Conservation (phyloP, 2,113 vertebrate species). For the Pseudorhombus dupliciocellatus region DNA sequence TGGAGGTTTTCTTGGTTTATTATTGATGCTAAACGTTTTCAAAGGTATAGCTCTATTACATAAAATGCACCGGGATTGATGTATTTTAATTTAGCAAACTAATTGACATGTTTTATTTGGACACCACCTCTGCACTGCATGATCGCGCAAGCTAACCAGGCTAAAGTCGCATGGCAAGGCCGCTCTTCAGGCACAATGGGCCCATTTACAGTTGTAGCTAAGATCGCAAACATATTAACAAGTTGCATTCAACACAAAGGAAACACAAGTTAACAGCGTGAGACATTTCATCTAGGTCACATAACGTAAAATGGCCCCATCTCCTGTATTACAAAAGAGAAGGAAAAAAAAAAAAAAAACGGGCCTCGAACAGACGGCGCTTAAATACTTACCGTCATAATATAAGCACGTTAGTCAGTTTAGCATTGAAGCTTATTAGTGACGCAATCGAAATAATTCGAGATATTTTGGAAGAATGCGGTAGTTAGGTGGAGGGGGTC, state of each 20-base stretch:
- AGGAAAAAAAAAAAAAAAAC: background rate
- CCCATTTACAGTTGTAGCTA: background rate
- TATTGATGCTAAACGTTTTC: too few relatives aligned
- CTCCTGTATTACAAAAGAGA: background rate
- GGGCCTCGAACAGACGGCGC: background rate
- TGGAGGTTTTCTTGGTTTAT: background rate
- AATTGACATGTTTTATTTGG: background rate
- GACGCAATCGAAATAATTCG: too few relatives aligned
- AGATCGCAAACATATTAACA: too few relatives aligned
- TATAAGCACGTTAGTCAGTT: background rate
- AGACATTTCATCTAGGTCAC: too few relatives aligned
- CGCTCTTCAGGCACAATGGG: background rate
- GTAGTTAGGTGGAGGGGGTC: background rate
- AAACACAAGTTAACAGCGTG: too few relatives aligned
- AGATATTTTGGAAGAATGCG: fast-evolving
- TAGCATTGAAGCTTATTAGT: too few relatives aligned
- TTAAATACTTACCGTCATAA: fast-evolving
- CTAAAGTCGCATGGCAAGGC: constrained; percentile 42
- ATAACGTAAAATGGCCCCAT: background rate
- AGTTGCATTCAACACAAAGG: too few relatives aligned
- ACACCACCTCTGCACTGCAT: too few relatives aligned
- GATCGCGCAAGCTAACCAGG: too few relatives aligned
- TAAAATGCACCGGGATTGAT: too few relatives aligned
- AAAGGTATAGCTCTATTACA: too few relatives aligned
- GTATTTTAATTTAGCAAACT: background rate